Evolutionary conservation across 2,888 invertebrate species (phyloP).

Genomic region (Lepidochitona cinerea): DNA sequence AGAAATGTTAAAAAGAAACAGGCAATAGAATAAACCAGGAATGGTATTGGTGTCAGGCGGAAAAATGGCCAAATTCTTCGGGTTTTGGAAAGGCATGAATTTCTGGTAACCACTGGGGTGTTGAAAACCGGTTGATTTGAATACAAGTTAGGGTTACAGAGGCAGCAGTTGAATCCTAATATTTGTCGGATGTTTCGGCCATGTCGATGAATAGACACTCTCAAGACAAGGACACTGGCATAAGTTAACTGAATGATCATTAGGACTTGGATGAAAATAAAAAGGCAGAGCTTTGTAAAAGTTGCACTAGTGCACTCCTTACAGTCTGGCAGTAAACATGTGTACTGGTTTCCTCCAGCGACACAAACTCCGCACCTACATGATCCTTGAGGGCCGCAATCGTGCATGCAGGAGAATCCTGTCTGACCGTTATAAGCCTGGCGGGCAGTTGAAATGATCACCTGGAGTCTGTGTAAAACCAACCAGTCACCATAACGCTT

Average conservation of each 20-base stretch:
- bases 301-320: constrained; percentile 40
- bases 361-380: constrained; percentile 64
- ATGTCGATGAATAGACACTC: constrained; percentile 40
- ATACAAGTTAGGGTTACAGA: constrained; percentile 53
- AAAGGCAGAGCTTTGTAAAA: constrained; percentile 31
- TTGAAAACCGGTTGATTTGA: constrained; percentile 7
- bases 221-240: constrained; percentile 45
- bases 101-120: neutral
- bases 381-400: constrained; percentile 64
- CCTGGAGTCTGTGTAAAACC: constrained; percentile 39
- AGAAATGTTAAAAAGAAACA: constrained; percentile 27
- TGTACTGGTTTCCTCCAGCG: constrained; percentile 41
- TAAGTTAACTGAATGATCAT: constrained; percentile 41
- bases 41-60: constrained; percentile 45
- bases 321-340: constrained; percentile 55
- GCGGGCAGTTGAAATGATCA: constrained; percentile 38
- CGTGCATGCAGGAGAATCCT: constrained; percentile 60
- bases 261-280: constrained; percentile 27
- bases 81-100: constrained; percentile 3
- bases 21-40: constrained; percentile 38
- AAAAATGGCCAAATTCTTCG: constrained; percentile 33
- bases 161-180: constrained; percentile 55
- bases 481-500: constrained; percentile 39
- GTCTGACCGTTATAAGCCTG: constrained; percentile 35
- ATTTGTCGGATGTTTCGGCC: constrained; percentile 38